Conservation (phyloP, 92 coral and sea anemone species). For the Palythoa grandiflora region DNA sequence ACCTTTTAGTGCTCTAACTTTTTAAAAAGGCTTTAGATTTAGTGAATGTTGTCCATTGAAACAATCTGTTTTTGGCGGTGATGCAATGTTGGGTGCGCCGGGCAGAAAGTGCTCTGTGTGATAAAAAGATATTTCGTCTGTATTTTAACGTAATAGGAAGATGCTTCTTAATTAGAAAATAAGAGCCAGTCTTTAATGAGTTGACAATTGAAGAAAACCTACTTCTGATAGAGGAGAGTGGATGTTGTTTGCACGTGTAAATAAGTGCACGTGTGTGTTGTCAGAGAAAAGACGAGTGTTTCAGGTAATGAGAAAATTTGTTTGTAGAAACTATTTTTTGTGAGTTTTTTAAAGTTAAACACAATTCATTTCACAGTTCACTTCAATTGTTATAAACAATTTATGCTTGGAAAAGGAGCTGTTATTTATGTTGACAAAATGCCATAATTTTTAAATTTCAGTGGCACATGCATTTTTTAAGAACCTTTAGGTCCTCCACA, state of each 20-base stretch:
- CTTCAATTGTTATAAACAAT: too few species aligned
- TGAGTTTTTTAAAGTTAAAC: too few species aligned
- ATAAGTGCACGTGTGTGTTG: not conserved
- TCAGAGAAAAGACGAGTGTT: not conserved
- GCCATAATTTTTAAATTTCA: too few species aligned
- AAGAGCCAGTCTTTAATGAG: not conserved
- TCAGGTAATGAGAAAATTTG: too few species aligned
- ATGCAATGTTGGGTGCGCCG: slow-evolving; percentile 51
- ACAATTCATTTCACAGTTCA: too few species aligned
- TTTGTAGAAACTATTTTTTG: too few species aligned
- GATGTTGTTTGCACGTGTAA: not conserved
- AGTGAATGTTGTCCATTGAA: not conserved
- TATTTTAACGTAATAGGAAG: not conserved
- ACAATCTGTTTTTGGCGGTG: slow-evolving; percentile 45
- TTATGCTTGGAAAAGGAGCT: too few species aligned
- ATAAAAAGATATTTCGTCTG: not conserved
- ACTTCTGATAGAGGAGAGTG: not conserved
- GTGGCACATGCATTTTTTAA: too few species aligned
- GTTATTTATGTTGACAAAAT: too few species aligned
- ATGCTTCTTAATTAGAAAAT: not conserved
- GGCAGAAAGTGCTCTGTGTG: not conserved
- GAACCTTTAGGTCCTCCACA: too few species aligned
- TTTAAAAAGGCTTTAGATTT: not conserved
- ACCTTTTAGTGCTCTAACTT: not conserved
- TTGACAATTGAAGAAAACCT: not conserved